phyloP scores from a whole-genome alignment of 2,797 vertebrate species.

The Paguma larvata region DNA sequence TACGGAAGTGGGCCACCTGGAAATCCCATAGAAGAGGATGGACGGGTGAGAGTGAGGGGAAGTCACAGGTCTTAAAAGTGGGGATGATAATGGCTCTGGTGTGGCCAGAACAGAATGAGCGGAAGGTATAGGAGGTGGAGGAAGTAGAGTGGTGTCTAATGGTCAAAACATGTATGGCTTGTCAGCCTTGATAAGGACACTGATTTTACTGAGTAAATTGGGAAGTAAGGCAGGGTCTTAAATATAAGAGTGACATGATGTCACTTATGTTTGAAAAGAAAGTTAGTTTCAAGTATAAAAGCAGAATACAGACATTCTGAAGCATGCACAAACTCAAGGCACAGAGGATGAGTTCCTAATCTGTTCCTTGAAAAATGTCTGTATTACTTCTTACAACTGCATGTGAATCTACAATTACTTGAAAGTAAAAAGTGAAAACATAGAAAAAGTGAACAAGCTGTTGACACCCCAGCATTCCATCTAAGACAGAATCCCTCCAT shows the following conservation, averaged over 20 bases:
- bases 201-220: neutral
- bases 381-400: neutral
- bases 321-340: neutral
- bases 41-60: neutral
- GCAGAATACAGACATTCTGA: neutral
- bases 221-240: neutral
- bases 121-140: neutral
- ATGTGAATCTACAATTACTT: neutral
- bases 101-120: neutral
- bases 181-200: rapidly evolving
- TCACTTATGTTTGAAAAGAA: neutral
- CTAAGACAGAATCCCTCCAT: neutral
- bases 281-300: neutral
- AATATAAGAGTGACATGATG: neutral
- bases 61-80: neutral
- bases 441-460: neutral
- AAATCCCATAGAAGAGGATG: neutral
- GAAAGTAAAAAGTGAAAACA: neutral
- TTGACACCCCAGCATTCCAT: neutral
- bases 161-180: neutral
- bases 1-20: neutral
- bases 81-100: rapidly evolving
- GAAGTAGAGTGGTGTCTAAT: neutral
- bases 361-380: neutral
- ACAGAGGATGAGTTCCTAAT: neutral